Conservation (phyloP, 2,888 invertebrate species). For the Trilocha varians region DNA sequence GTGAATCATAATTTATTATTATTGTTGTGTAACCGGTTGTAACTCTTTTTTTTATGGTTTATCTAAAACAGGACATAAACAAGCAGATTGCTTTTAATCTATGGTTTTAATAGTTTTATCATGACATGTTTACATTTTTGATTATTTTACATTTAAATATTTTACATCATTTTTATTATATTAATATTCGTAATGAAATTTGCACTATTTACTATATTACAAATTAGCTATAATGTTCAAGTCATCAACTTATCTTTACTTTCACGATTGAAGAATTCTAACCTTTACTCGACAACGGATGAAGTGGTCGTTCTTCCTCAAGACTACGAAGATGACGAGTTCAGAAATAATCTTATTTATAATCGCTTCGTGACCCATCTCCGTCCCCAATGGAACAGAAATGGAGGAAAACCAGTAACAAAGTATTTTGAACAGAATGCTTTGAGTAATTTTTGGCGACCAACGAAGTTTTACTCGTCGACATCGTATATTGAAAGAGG, state of each 20-base stretch:
- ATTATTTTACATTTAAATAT: background rate
- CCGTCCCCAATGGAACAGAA: background rate
- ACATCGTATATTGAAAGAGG: background rate
- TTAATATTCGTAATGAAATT: background rate
- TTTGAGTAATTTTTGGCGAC: background rate
- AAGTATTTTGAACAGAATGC: background rate
- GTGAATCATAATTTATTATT: too few relatives aligned
- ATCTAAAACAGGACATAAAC: too few relatives aligned
- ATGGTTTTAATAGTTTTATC: too few relatives aligned
- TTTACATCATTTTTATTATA: background rate
- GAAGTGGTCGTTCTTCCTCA: slow-evolving; percentile 20
- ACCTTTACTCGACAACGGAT: slow-evolving; percentile 14
- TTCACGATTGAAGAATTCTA: slow-evolving; percentile 23
- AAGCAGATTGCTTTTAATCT: too few relatives aligned
- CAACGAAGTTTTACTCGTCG: too few relatives aligned
- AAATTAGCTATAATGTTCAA: background rate
- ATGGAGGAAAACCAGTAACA: background rate
- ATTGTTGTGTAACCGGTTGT: too few relatives aligned
- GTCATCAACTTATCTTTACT: slow-evolving; percentile 12
- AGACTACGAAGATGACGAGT: slow-evolving; percentile 19
- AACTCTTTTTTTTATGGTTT: too few relatives aligned
- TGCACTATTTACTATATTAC: background rate
- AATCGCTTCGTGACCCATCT: background rate
- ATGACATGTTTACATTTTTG: background rate
- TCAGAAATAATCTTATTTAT: background rate